phyloP scores from a whole-genome alignment of 2,888 invertebrate genomes.

The Amphiduros pacificus region DNA sequence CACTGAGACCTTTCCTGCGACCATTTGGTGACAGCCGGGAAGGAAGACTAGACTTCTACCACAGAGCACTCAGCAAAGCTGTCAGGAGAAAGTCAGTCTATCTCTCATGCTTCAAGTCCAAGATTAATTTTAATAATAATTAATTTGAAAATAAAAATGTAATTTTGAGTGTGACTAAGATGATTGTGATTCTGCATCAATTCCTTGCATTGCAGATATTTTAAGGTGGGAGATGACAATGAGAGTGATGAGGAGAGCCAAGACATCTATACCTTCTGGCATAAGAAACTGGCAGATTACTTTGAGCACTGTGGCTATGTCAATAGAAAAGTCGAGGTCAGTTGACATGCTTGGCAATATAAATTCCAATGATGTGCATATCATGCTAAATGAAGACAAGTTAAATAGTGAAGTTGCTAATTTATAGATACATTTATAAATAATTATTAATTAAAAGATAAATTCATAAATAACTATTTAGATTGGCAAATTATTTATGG shows the following conservation, averaged over 20 bases:
- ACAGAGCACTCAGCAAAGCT: constrained; percentile 27
- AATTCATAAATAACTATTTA: too few species aligned
- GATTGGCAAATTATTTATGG: too few species aligned
- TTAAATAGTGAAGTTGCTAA: background rate
- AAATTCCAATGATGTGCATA: background rate
- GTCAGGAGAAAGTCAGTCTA: constrained; percentile 23
- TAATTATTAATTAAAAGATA: too few species aligned
- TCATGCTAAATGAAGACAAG: background rate
- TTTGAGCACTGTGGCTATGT: constrained; percentile 43
- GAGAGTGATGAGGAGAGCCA: constrained; percentile 17
- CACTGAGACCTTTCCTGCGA: constrained; percentile 26
- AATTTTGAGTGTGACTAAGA: too few species aligned
- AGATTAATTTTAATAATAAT: background rate
- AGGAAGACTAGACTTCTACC: constrained; percentile 30
- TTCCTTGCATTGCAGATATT: constrained; percentile 21
- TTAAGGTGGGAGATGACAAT: constrained; percentile 21
- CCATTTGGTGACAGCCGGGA: constrained; percentile 25
- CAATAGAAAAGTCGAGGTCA: constrained; percentile 50
- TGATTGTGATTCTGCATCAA: too few species aligned
- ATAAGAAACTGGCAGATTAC: constrained; percentile 51
- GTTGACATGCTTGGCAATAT: background rate
- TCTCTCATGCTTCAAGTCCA: background rate
- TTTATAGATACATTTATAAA: background rate
- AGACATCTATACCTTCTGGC: constrained; percentile 39
- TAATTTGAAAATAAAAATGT: too few species aligned